Evolutionary conservation across 2,797 vertebrate species (phyloP).

Genomic region (Neoniphon sammara): DNA sequence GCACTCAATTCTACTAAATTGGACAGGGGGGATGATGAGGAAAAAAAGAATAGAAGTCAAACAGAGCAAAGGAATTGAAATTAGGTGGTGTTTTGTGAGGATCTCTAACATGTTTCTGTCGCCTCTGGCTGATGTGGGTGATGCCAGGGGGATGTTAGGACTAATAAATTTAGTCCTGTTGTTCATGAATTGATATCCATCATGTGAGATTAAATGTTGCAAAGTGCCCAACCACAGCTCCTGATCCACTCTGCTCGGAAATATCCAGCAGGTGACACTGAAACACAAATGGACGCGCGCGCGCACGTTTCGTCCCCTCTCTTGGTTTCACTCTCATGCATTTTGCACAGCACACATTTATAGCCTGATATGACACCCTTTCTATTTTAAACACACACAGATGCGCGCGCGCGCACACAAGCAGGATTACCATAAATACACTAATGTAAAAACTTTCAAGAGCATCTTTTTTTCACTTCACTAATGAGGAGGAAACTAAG

Average conservation of each 20-base stretch:
- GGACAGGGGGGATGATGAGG: constrained; percentile 20
- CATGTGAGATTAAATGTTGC: constrained; percentile 53
- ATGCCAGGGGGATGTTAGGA: constrained; percentile 1
- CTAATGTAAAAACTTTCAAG: no score
- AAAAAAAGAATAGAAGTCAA: constrained; percentile 8
- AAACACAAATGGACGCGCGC: constrained; percentile 5
- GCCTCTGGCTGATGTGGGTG: constrained; percentile 23
- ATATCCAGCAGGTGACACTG: neutral
- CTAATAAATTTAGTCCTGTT: constrained; percentile 36
- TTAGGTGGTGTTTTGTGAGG: constrained; percentile 23
- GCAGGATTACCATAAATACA: neutral
- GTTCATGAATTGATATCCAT: constrained; percentile 47
- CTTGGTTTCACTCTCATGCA: neutral
- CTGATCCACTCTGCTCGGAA: constrained; percentile 26
- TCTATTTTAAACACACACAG: constrained; percentile 14
- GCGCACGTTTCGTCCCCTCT: neutral
- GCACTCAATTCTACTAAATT: no score
- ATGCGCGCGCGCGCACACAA: constrained; percentile 23
- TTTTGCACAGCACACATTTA: constrained; percentile 15
- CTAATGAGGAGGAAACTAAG: no score
- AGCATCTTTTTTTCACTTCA: no score
- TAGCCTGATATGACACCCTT: constrained; percentile 5
- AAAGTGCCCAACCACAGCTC: constrained; percentile 21
- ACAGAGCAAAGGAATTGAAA: constrained; percentile 19
- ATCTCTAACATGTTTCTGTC: constrained; percentile 17